Percentiles rank a stretch among this genome's conserved stretches.
phyloP scores from a whole-genome alignment of 1,140 invertebrate species.

The Oncopeltus fasciatus region DNA sequence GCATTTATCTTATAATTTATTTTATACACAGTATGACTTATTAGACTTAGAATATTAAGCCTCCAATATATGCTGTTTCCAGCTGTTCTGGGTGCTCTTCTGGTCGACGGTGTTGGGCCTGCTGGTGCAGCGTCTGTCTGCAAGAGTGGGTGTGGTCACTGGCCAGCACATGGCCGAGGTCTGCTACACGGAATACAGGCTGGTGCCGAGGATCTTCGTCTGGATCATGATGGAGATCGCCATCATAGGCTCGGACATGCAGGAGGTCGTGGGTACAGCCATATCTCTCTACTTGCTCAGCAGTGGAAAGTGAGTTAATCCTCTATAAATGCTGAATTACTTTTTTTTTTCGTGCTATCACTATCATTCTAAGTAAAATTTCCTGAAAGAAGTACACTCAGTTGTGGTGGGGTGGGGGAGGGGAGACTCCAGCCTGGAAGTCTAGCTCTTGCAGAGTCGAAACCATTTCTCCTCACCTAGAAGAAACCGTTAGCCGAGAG shows the following conservation, averaged over 20 bases:
- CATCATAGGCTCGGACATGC: conserved; percentile 88
- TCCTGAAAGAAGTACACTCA: no score
- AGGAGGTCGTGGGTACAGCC: conserved; percentile 82
- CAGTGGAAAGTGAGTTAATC: conserved; percentile 57
- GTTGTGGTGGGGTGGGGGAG: no score
- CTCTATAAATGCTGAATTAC: no score
- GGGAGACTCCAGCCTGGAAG: no score
- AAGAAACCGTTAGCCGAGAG: no score
- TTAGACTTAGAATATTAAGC: no score
- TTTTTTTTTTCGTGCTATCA: no score
- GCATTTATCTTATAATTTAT: no score
- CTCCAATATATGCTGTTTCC: conserved; percentile 27
- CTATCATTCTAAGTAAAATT: no score
- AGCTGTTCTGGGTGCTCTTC: conserved; percentile 78
- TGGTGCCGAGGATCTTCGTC: conserved; percentile 53
- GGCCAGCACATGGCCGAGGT: conserved; percentile 72
- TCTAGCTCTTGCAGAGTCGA: no score
- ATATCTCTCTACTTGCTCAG: conserved; percentile 82
- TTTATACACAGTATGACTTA: no score
- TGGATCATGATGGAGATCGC: conserved; percentile 94
- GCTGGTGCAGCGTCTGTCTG: conserved; percentile 73
- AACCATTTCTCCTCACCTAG: no score
- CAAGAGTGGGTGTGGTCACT: conserved; percentile 69
- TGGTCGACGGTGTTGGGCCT: conserved; percentile 72
- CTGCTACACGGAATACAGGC: conserved; percentile 66